phyloP scores from a whole-genome alignment of 2,797 vertebrate species.

The Pangasius sanitwongsei region DNA sequence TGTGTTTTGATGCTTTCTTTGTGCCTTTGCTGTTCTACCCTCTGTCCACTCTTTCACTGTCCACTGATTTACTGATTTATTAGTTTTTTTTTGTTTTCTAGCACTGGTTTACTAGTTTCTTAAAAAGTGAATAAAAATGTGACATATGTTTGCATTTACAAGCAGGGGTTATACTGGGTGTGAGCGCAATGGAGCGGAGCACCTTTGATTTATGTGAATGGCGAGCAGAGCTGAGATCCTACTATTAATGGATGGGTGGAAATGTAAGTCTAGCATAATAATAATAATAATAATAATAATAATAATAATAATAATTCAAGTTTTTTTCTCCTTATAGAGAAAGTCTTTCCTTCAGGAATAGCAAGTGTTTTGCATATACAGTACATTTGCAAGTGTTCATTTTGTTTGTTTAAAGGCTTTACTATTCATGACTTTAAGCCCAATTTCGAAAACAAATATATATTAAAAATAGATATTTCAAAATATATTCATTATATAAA shows the following conservation, averaged over 20 bases:
- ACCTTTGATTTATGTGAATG: slow-evolving; percentile 1
- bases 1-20: slow-evolving; percentile 36
- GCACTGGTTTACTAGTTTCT: background rate
- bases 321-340: background rate
- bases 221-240: background rate
- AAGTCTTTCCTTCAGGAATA: background rate
- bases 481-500: background rate
- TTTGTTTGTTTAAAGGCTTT: background rate
- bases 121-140: slow-evolving; percentile 3
- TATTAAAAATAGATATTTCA: background rate
- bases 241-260: background rate
- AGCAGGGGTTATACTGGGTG: no score
- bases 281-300: background rate
- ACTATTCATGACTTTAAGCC: background rate
- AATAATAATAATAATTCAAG: background rate
- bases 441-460: no score
- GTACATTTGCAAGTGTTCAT: background rate
- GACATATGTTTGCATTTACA: background rate
- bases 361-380: background rate
- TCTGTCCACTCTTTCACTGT: slow-evolving; percentile 21
- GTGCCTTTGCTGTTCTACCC: slow-evolving; percentile 18
- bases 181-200: background rate
- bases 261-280: background rate
- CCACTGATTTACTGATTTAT: slow-evolving; percentile 28
- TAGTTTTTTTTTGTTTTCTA: no score